phyloP scores from a whole-genome alignment of 2,797 vertebrate genomes.

The Acipenser transmontanus region DNA sequence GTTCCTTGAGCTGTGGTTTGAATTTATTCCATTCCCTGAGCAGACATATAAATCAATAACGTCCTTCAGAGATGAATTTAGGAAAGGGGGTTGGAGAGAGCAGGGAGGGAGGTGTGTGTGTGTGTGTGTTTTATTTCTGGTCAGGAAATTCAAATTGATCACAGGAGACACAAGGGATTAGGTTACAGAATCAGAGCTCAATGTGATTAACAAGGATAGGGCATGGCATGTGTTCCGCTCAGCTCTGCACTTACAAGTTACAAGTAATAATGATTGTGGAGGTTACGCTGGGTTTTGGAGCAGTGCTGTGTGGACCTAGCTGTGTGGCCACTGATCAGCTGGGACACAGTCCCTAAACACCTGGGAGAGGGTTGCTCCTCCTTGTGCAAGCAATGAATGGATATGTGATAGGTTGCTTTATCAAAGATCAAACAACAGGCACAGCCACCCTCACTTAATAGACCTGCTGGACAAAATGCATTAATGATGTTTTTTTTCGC shows the following conservation, averaged over 20 bases:
- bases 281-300: slow-evolving; percentile 37
- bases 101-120: slow-evolving; percentile 15
- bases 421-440: slow-evolving; percentile 56
- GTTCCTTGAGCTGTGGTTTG: slow-evolving; percentile 39
- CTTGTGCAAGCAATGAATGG: slow-evolving; percentile 57
- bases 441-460: slow-evolving; percentile 46
- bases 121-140: slow-evolving; percentile 42
- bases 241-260: slow-evolving; percentile 43
- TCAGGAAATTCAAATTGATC: slow-evolving; percentile 68
- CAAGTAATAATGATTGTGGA: slow-evolving; percentile 52
- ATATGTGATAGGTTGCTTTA: slow-evolving; percentile 57
- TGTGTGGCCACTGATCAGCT: slow-evolving; percentile 36
- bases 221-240: slow-evolving; percentile 43
- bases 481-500: slow-evolving; percentile 59
- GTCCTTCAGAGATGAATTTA: slow-evolving; percentile 46
- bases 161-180: slow-evolving; percentile 47
- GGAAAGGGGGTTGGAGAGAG: slow-evolving; percentile 30
- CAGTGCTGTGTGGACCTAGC: slow-evolving; percentile 33
- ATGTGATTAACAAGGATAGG: slow-evolving; percentile 49
- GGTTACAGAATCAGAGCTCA: slow-evolving; percentile 45
- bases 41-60: slow-evolving; percentile 48
- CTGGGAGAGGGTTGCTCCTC: slow-evolving; percentile 59
- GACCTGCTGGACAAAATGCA: slow-evolving; percentile 36
- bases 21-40: slow-evolving; percentile 43
- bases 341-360: slow-evolving; percentile 49